These are phyloP conservation scores for Delia radicum DNA, from an alignment of 1,140 invertebrate species.

Conservation along the genomic window DNA sequence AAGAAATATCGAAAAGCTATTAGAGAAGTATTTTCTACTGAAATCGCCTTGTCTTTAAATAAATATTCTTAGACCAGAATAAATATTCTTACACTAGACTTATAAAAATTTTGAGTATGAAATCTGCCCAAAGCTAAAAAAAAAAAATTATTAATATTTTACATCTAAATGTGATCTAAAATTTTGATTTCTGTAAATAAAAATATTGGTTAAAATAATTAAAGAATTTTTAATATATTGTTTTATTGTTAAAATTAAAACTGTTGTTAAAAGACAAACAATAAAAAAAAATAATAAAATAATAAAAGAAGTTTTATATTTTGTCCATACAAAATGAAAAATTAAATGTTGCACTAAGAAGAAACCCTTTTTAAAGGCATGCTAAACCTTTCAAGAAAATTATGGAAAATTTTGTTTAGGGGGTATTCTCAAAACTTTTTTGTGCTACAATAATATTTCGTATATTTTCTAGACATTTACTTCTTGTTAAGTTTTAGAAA, in stretches of 20 bases:
- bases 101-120: slow-evolving; percentile 5
- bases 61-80: no score
- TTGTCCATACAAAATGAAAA: not conserved
- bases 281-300: not conserved
- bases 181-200: no score
- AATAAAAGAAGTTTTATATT: not conserved
- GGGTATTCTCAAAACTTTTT: not conserved
- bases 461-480: not conserved
- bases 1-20: no score
- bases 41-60: no score
- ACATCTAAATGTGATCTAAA: not conserved
- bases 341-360: not conserved
- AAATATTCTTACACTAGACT: no score
- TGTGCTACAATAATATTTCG: not conserved
- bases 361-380: no score
- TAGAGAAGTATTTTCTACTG: no score
- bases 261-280: not conserved
- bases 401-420: not conserved
- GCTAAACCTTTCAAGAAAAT: no score
- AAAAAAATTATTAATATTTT: not conserved
- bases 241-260: not conserved
- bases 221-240: not conserved
- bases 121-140: not conserved
- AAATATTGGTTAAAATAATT: not conserved
- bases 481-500: not conserved